phyloP scores from a whole-genome alignment of 2,888 invertebrate species.

The Eristalis arbustorum region DNA sequence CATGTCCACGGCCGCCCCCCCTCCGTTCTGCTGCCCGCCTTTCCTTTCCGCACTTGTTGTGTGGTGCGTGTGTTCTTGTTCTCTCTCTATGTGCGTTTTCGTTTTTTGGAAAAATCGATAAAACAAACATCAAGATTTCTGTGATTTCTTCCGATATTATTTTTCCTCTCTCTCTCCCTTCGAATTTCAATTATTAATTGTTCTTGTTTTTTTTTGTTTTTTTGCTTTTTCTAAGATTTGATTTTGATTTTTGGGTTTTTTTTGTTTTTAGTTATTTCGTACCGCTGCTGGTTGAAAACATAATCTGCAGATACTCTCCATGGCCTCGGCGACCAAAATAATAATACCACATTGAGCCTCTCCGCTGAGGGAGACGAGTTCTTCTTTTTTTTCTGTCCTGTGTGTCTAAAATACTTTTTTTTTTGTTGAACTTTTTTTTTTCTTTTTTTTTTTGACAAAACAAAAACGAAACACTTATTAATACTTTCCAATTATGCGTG shows the following conservation, averaged over 20 bases:
- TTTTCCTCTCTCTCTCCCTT: conserved; percentile 26
- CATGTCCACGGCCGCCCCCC: conserved; percentile 13
- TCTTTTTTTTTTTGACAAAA: conserved; percentile 62
- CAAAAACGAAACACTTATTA: conserved; percentile 67
- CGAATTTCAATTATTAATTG: conserved; percentile 22
- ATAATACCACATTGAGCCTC: conserved; percentile 69
- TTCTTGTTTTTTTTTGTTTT: conserved; percentile 21
- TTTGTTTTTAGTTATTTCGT: conserved; percentile 69
- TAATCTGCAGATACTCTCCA: conserved; percentile 80
- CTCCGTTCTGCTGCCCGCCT: background rate
- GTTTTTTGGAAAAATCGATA: conserved; percentile 63
- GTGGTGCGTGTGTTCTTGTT: background rate
- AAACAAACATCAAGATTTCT: conserved; percentile 62
- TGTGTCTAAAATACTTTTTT: conserved; percentile 41
- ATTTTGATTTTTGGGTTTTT: conserved; percentile 36
- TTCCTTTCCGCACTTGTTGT: conserved; percentile 45
- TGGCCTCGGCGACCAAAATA: conserved; percentile 72
- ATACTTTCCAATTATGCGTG: conserved; percentile 62
- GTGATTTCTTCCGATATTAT: conserved; percentile 50
- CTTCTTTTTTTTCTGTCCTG: conserved; percentile 28
- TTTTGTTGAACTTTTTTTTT: conserved; percentile 32
- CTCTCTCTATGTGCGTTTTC: background rate
- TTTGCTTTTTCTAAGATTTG: conserved; percentile 48
- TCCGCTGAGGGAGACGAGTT: conserved; percentile 64
- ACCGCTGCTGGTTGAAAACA: conserved; percentile 80